Evolutionary conservation across 2,888 invertebrate genomes (phyloP).

Genomic region (Ctenicera cuprea): DNA sequence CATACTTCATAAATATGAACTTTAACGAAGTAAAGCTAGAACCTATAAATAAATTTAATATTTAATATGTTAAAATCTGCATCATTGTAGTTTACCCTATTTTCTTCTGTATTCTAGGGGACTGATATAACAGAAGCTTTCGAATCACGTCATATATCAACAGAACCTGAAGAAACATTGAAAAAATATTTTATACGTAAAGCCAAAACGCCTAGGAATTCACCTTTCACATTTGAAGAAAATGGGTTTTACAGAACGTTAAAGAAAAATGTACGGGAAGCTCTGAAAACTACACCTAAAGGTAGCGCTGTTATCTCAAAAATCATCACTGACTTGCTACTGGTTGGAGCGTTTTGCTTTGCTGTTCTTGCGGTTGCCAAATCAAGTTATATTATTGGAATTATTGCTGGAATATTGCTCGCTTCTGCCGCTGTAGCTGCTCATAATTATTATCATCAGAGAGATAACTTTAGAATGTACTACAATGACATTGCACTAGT

Average conservation of each 20-base stretch:
- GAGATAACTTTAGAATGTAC: slow-evolving; percentile 86
- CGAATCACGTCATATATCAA: slow-evolving; percentile 82
- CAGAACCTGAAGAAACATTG: slow-evolving; percentile 75
- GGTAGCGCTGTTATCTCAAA: slow-evolving; percentile 56
- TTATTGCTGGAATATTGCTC: slow-evolving; percentile 76
- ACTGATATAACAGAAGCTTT: slow-evolving; percentile 85
- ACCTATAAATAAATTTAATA: no score
- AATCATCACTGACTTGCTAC: background rate
- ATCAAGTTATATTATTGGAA: slow-evolving; percentile 70
- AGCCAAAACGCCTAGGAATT: slow-evolving; percentile 79
- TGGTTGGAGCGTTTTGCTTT: slow-evolving; percentile 66
- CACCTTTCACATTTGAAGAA: slow-evolving; percentile 83
- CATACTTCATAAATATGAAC: no score
- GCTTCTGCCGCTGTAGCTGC: slow-evolving; percentile 77
- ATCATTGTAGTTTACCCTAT: no score
- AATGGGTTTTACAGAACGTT: slow-evolving; percentile 85
- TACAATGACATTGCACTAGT: slow-evolving; percentile 82
- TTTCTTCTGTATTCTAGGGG: slow-evolving; percentile 15
- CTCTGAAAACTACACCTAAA: slow-evolving; percentile 74
- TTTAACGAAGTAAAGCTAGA: no score
- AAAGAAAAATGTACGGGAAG: slow-evolving; percentile 76
- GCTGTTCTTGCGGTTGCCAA: slow-evolving; percentile 64
- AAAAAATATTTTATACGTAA: slow-evolving; percentile 80
- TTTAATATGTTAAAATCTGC: no score
- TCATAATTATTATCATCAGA: slow-evolving; percentile 87